Base-by-base conservation (phyloP, 92 coral and sea anemone genomes). In the Porites rus region DNA sequence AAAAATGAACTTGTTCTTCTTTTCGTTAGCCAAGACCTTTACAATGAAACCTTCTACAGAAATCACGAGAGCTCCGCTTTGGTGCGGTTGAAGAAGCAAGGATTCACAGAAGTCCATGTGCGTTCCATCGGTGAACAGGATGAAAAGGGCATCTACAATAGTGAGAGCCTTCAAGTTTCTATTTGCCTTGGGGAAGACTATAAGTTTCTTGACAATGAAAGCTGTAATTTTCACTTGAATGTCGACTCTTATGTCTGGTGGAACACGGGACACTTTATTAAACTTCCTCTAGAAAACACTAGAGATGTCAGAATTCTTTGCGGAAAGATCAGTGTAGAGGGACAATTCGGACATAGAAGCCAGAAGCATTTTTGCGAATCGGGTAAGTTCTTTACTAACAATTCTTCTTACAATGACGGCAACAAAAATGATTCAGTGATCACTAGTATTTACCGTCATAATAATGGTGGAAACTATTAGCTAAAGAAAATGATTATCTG, bases 161-260 rank as follows among this genome's bases (percentile, higher is more conserved):
- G 18, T 61, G 71, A 77, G 64, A n/a, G 9, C 3, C 82, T 77
- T 31, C 58, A 77, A 9, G 31, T 77, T 64, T 77, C 82, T 77
- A 28, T 77, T 63, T n/a, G 50, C 46, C 72, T 77, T 20, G 82
- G 19, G 58, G 59, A 63, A n/a, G 82, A 77, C 71, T 77, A 77
- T 19, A 43, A 77, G 11, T 17, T 77, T 31, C 28, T 10, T 63
- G 20, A 50, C 19, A 11, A 14, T 11, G 28, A 77, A 64, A 14
- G 2, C 2, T 13, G 4, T 0, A 1, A 10, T n/a, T 2, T 54
- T 12, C 20, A 11, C 0, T 14, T 62, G 11, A 31, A 6, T 1
- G 82, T 62, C 1, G 19, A 63, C 0, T 28, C 70, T 1, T 10
- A 43, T 1, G 71, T n/a, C 50, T 77, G 82, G 82, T 61, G 82